Evolutionary conservation across 1,140 invertebrate genomes (phyloP), one percentile per base, ranked within the genome.

Genomic region (Atopsyche davidsoni): DNA sequence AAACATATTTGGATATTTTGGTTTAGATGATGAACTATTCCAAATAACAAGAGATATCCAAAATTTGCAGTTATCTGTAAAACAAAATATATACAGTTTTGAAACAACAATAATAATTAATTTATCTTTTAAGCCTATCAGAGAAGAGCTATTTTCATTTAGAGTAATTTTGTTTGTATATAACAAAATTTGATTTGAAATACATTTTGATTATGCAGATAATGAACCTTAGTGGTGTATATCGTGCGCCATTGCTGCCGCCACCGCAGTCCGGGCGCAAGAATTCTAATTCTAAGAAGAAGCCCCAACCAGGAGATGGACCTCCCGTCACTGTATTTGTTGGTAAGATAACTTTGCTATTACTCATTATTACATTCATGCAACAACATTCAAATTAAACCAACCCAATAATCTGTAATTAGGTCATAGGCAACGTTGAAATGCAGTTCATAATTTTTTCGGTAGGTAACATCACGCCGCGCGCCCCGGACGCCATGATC

Each of bases 311-410:
- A 7, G 43, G 58, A 2, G 77, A 80, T 43, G 92, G 90, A 1
- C 92, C 93, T 1, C 82, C 92, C 0, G 94, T 98, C 11, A 98
- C 95, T 13, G 95, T 99, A 0, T 99, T 99, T 75, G 92, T 98
- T 36, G 78, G 77, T 78, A 62, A 35, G 3, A 13, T 38, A 35
- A 40, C 28, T 52, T 38, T 41, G 10, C 16, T 48, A 4, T 43
- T 34, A 22, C 13, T 9, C 16, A 21, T 22, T 36, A 32, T 25
- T 2, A 23, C 46, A 25, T 51, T 22, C 31, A 3, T 46, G 14
- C 21, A 28, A 0, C 21, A 43, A 42, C 3, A 13, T 24, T 1
- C 25, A 54, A 47, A 16, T 31, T 13, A 6, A 9, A 14, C 7
- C 13, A 51, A 13, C 10, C 9, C 17, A 6, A 7, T 50, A n/a